These are phyloP conservation scores for Halocynthia roretzi DNA, from an alignment of 23 tunicate species.

Conservation along the genomic window DNA sequence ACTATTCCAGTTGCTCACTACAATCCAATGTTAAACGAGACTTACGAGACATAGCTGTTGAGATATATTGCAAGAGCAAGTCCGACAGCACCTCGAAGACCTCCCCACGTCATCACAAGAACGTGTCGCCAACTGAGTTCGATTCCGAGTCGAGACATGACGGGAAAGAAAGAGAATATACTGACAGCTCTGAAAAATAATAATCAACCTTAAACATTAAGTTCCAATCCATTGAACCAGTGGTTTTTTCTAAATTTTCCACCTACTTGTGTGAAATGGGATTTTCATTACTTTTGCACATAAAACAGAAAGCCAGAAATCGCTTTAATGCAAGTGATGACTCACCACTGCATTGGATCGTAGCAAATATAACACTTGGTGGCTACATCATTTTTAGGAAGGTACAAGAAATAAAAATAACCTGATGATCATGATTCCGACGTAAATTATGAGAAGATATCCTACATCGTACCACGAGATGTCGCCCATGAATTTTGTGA, in stretches of 20 bases:
- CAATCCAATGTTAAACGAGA: background rate
- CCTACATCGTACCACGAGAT: constrained; percentile 46
- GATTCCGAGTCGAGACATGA: constrained; percentile 68
- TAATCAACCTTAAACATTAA: background rate
- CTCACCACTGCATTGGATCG: too few relatives aligned
- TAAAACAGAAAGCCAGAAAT: too few relatives aligned
- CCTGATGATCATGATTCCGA: constrained; percentile 63
- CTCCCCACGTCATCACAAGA: constrained; percentile 90
- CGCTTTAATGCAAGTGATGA: too few relatives aligned
- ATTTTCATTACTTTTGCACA: too few relatives aligned
- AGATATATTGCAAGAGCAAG: constrained; percentile 72
- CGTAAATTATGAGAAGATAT: constrained; percentile 46
- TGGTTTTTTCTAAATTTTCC: too few relatives aligned
- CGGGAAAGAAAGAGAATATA: constrained; percentile 67
- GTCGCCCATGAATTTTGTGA: constrained; percentile 41
- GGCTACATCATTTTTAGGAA: too few relatives aligned
- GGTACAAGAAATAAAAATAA: background rate
- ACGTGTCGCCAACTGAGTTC: constrained; percentile 69
- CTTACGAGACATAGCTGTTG: constrained; percentile 55
- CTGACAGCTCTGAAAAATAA: constrained; percentile 52
- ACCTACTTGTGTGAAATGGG: too few relatives aligned
- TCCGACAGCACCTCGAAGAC: constrained; percentile 86
- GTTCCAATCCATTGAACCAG: too few relatives aligned
- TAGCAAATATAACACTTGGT: too few relatives aligned
- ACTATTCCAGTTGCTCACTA: too few relatives aligned